Base-by-base conservation (phyloP, 2,888 invertebrate genomes). In the Drosophila niveifrons region DNA sequence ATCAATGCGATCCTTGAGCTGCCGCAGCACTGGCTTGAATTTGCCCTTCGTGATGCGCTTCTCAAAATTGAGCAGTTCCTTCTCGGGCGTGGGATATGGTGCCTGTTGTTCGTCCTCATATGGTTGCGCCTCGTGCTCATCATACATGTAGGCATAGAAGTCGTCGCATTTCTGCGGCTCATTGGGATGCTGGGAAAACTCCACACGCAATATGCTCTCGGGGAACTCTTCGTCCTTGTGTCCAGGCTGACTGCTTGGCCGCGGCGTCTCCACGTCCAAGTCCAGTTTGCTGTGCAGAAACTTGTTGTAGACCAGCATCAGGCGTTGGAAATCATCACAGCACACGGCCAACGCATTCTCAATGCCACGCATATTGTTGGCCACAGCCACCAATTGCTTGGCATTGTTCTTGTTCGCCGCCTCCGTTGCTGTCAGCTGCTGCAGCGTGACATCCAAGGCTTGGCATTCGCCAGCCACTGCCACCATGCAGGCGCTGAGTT, bases 391-490 rank as follows among this genome's bases (percentile, higher is more conserved):
- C 13, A 92, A 79, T 3, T 91, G 90, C 15, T 88, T 89, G 7
- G 86, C 80, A 48, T 91, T 90, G 68, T 90, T 89, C n/a, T 82
- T 89, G 18, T 86, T 71, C 2, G 84, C 86, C 10, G 87, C 84
- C 65, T 91, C 91, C 4, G 90, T 83, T 63, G 83, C 89, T 0
- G 87, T 91, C 8, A 92, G 80, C n/a, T 89, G 79, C 34, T 92
- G 92, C 28, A 92, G 74, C 0, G 91, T 89, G 6, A 91, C 84
- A 50, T 92, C 92, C 50, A 92, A 65, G 0, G 90, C 90, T 65
- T 91, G 91, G 41, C 92, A 92, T 66, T 92, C 92, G 8, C 89
- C 91, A 7, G 92, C 92, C 3, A 92, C 91, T 2, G 92, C 92
- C 9, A 92, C 90, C 90, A 92, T 91, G 59, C 91, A 88, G 23